These are phyloP conservation scores for Bubo bubo DNA, from an alignment of 2,113 vertebrate species.

Conservation along the genomic window DNA sequence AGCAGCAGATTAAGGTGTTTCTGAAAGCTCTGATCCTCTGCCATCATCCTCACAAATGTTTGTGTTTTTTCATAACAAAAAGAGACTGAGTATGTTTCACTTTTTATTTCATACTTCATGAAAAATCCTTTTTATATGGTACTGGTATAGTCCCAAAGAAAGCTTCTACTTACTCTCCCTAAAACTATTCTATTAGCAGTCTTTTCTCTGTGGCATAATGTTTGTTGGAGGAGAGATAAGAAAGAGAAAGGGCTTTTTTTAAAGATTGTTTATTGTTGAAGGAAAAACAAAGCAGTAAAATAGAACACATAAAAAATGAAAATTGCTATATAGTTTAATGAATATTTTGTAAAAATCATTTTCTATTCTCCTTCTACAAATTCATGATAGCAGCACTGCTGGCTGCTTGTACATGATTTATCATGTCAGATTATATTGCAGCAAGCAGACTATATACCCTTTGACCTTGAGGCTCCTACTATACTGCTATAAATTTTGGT, in stretches of 20 bases:
- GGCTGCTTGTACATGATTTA: conserved; percentile 58
- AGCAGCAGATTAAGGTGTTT: not conserved
- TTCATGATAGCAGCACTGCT: conserved; percentile 17
- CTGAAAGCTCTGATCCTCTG: not conserved
- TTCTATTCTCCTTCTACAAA: conserved; percentile 30
- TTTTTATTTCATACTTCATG: not conserved
- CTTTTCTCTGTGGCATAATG: not conserved
- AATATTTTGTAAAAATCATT: conserved; percentile 66
- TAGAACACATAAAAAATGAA: conserved; percentile 50
- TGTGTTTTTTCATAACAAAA: not conserved
- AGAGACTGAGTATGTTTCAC: not conserved
- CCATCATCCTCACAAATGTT: not conserved
- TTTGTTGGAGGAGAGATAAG: conserved; percentile 23
- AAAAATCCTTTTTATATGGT: not conserved
- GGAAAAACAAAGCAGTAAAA: conserved; percentile 55
- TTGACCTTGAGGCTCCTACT: conserved; percentile 63
- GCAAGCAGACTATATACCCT: conserved; percentile 62
- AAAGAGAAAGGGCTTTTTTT: not conserved
- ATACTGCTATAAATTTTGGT: conserved; percentile 34
- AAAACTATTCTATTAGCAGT: not conserved
- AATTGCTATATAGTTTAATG: conserved; percentile 56
- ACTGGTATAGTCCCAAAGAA: not conserved
- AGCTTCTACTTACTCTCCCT: not conserved
- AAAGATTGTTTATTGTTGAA: conserved; percentile 30
- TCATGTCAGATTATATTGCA: conserved; percentile 63